A percentile compares a stretch with the other conserved stretches of the same genome.
Evolutionary conservation across 1,140 invertebrate genomes (phyloP).

Genomic region (Drosophila asahinai): DNA sequence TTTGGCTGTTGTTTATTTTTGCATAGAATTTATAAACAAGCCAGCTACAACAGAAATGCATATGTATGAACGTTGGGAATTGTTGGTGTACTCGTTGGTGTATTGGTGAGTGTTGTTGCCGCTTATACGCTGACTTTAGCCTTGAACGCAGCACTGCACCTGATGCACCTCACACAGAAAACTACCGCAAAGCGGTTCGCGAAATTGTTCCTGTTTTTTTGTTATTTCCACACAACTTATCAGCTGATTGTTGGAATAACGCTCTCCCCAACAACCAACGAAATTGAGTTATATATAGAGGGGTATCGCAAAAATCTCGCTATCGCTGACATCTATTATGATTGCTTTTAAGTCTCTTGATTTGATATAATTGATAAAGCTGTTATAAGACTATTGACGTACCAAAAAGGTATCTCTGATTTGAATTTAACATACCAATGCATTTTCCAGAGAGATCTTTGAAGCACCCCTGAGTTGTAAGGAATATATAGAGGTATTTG

Average conservation of each 20-base stretch:
- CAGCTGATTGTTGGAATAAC: slow-evolving; percentile 18
- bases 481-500: neutral
- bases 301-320: slow-evolving; percentile 11
- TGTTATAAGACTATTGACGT: neutral
- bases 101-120: slow-evolving; percentile 1
- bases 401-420: no score
- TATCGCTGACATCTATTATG: slow-evolving; percentile 7
- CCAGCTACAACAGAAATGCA: slow-evolving; percentile 18
- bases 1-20: slow-evolving; percentile 38
- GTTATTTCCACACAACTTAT: slow-evolving; percentile 18
- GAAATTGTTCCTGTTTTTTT: slow-evolving; percentile 33
- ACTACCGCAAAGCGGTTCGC: slow-evolving; percentile 13
- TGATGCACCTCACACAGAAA: slow-evolving; percentile 36
- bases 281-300: slow-evolving; percentile 10
- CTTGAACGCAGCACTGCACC: slow-evolving; percentile 44
- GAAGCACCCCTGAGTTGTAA: neutral
- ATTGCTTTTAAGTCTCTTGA: slow-evolving; percentile 6
- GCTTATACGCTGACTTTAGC: slow-evolving; percentile 30
- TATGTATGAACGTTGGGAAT: slow-evolving; percentile 42
- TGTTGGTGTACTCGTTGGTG: slow-evolving; percentile 18
- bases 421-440: no score
- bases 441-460: neutral
- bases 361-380: slow-evolving; percentile 7
- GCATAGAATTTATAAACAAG: slow-evolving; percentile 58
- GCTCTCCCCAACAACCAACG: slow-evolving; percentile 23